These are phyloP conservation scores for Discoglossus pictus DNA, from an alignment of 2,797 vertebrate species.

Conservation along the genomic window DNA sequence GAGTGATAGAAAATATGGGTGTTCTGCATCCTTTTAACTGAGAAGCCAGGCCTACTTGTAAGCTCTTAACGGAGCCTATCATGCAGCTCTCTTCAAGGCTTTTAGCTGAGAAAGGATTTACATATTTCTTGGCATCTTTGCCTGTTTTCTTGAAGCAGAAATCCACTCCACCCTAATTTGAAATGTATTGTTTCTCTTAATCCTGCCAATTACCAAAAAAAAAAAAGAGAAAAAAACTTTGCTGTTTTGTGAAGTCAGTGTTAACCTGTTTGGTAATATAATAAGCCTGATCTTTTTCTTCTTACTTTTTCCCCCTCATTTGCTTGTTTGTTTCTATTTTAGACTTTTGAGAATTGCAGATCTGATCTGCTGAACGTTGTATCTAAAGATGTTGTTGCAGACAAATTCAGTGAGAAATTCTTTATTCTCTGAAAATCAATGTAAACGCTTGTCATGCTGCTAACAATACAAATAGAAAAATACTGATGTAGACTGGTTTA, in stretches of 20 bases:
- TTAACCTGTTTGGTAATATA: constrained; percentile 7
- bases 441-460: constrained; percentile 14
- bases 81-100: constrained; percentile 1
- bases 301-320: too few species aligned
- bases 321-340: not conserved
- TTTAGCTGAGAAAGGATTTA: constrained; percentile 33
- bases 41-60: not conserved
- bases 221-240: too few species aligned
- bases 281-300: not conserved
- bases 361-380: constrained; percentile 1
- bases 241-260: constrained; percentile 14
- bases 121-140: constrained; percentile 29
- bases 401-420: constrained; percentile 13
- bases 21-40: too few species aligned
- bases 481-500: not conserved
- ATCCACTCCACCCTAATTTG: constrained; percentile 24
- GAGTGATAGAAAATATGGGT: too few species aligned
- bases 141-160: constrained; percentile 16
- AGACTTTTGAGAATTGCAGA: constrained; percentile 11
- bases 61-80: constrained; percentile 14
- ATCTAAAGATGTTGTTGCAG: not conserved
- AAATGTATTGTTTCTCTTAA: constrained; percentile 27
- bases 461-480: constrained; percentile 17
- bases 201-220: constrained; percentile 25
- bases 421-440: constrained; percentile 13